These are phyloP conservation scores for Tachystola acroxantha DNA, from an alignment of 2,888 invertebrate species.

Conservation along the genomic window DNA sequence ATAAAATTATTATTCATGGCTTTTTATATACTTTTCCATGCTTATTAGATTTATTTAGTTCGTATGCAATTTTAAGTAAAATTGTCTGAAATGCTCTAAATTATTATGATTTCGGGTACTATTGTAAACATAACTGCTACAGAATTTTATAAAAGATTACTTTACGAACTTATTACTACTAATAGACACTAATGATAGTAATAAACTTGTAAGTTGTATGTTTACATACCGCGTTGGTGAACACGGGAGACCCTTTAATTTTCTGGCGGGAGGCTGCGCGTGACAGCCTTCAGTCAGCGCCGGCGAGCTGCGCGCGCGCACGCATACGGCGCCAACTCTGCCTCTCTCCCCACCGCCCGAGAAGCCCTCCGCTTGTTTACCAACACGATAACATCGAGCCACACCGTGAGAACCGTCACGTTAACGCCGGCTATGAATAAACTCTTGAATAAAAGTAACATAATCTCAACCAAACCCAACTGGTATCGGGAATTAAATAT, in stretches of 20 bases:
- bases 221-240: slow-evolving; percentile 17
- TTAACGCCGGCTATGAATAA: slow-evolving; percentile 26
- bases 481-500: slow-evolving; percentile 44
- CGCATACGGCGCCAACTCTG: slow-evolving; percentile 42
- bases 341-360: too few species aligned
- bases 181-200: too few species aligned
- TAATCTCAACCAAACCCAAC: slow-evolving; percentile 27
- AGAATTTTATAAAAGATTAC: too few species aligned
- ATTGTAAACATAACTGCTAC: too few species aligned
- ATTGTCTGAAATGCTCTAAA: too few species aligned
- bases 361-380: slow-evolving; percentile 52
- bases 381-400: slow-evolving; percentile 37
- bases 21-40: too few species aligned
- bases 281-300: slow-evolving; percentile 70
- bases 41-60: too few species aligned
- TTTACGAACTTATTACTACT: too few species aligned
- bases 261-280: slow-evolving; percentile 52
- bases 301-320: slow-evolving; percentile 68
- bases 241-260: slow-evolving; percentile 36
- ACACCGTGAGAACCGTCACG: slow-evolving; percentile 35
- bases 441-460: slow-evolving; percentile 29
- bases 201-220: slow-evolving; percentile 6
- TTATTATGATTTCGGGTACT: too few species aligned
- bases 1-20: too few species aligned
- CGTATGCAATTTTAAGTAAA: too few species aligned